A percentile compares a stretch with the other conserved stretches of the same genome.
Conservation (phyloP, 64 coral and sea anemone species). For the Stichodactyla helianthus region DNA sequence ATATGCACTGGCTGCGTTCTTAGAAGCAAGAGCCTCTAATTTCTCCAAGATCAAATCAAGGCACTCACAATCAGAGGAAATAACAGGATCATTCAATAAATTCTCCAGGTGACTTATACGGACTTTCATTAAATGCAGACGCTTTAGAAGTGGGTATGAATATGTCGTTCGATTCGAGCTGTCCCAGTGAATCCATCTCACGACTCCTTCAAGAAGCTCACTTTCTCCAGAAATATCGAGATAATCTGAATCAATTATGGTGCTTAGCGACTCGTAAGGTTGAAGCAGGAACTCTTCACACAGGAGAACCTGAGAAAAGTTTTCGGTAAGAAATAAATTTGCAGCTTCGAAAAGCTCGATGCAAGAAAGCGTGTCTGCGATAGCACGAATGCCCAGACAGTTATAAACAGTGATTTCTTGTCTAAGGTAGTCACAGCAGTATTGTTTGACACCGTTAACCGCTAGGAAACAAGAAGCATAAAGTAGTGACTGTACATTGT, state of each 20-base stretch:
- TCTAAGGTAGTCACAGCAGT: slow-evolving; percentile 68
- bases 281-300: slow-evolving; percentile 85
- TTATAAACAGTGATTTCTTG: slow-evolving; percentile 52
- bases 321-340: slow-evolving; percentile 55
- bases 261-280: slow-evolving; percentile 61
- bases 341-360: slow-evolving; percentile 56
- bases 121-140: slow-evolving; percentile 35
- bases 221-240: slow-evolving; percentile 47
- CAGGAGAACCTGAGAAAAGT: slow-evolving; percentile 67
- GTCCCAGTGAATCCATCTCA: slow-evolving; percentile 46
- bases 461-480: slow-evolving; percentile 70
- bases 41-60: slow-evolving; percentile 52
- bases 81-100: slow-evolving; percentile 39
- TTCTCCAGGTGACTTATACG: slow-evolving; percentile 22
- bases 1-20: slow-evolving; percentile 5
- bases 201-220: slow-evolving; percentile 26
- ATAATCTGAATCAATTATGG: slow-evolving; percentile 43
- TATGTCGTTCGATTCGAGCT: slow-evolving; percentile 5
- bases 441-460: slow-evolving; percentile 47
- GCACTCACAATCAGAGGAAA: slow-evolving; percentile 41
- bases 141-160: slow-evolving; percentile 32
- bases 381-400: slow-evolving; percentile 82
- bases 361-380: slow-evolving; percentile 73
- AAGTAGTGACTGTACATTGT: slow-evolving; percentile 73
- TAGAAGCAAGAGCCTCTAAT: slow-evolving; percentile 40